Evolutionary conservation across 2,797 vertebrate genomes (phyloP), one percentile per base, ranked within the genome.

Genomic region (Dendrocincla fuliginosa): DNA sequence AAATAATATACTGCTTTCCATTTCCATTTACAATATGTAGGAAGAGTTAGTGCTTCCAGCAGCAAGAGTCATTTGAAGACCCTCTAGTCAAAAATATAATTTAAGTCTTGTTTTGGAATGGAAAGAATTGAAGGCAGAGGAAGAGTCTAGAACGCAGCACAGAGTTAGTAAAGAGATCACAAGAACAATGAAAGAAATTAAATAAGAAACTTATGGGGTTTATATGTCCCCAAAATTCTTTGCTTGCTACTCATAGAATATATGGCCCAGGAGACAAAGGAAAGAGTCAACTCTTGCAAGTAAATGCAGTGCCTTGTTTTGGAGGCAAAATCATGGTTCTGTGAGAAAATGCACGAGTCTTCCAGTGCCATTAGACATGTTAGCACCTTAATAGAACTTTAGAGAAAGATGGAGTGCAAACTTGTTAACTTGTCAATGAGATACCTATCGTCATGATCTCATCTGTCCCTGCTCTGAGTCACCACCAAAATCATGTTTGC

Each of bases 151-250:
- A 87, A 39, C 5, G 39, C 0, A 39, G 4, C 10, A 27, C 3
- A 25, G 50, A 69, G 5, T 30, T 33, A 44, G 13, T 11, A 33
- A 39, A 80, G 63, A 53, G 18, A 20, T 4, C 6, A 53, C 7
- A 61, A 28, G 5, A 42, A 55, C 84, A 73, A 49, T 13, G 0
- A 19, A 82, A 44, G 0, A 47, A 73, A 49, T 19, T 15, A 42
- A 56, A 49, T 47, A 42, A 74, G 10, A 46, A 69, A 22, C 0
- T 5, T 42, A 25, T 49, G 3, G 0, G 2, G 4, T 81, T 88
- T 3, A 5, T 19, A 17, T 6, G 7, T 60, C 70, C 10, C 32
- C 32, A 11, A 44, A 87, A 28, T 59, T 30, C 4, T 74, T 11
- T 70, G 6, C 10, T 59, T 70, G 7, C 6, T 91, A 8, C 4